These are phyloP conservation scores for Fringilla coelebs DNA, from an alignment of 2,797 vertebrate species.

Conservation along the genomic window DNA sequence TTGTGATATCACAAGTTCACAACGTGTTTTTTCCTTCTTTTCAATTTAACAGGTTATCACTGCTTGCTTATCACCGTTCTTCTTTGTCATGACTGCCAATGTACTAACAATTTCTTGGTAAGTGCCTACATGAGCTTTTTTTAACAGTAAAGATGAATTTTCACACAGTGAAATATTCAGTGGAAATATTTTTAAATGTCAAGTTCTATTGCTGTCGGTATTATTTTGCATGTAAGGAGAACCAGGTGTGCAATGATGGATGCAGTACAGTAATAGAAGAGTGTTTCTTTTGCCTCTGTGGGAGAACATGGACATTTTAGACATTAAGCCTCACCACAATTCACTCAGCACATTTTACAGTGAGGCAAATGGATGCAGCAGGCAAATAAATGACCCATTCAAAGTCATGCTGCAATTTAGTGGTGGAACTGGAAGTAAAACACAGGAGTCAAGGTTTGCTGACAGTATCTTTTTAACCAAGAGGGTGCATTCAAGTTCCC, in stretches of 20 bases:
- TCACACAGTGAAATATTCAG: neutral
- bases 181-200: conserved; percentile 13
- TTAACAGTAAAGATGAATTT: neutral
- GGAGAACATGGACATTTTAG: neutral
- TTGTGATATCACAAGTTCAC: neutral
- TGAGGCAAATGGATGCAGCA: neutral
- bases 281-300: neutral
- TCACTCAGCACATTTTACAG: neutral
- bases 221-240: neutral
- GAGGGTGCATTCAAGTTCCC: neutral
- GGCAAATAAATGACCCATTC: conserved; percentile 17
- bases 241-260: neutral
- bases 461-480: neutral
- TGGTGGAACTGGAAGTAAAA: neutral
- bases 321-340: neutral
- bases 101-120: conserved; percentile 81
- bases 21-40: neutral
- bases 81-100: conserved; percentile 82
- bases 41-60: conserved; percentile 81
- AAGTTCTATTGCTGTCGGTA: neutral
- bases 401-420: neutral
- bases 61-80: conserved; percentile 79
- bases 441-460: neutral
- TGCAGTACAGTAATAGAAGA: neutral
- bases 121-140: conserved; percentile 54